phyloP scores from a whole-genome alignment of 2,888 invertebrate species.

The Tillus elongatus region DNA sequence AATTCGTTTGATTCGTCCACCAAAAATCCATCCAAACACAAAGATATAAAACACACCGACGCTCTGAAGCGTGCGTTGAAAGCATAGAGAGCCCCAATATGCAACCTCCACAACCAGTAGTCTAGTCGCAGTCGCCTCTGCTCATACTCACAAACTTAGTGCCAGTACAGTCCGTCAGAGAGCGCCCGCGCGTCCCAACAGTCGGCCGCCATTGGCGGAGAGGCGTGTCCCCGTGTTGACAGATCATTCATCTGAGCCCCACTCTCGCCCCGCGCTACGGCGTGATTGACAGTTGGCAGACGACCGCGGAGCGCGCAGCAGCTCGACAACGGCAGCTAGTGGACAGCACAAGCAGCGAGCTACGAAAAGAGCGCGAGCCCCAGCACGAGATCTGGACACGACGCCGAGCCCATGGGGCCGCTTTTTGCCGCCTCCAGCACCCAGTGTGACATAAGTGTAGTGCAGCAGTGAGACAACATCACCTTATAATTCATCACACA shows the following conservation, averaged over 20 bases:
- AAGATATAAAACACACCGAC: too few species aligned
- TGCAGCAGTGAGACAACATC: too few species aligned
- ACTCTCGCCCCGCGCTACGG: slow-evolving; percentile 46
- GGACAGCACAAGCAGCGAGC: slow-evolving; percentile 18
- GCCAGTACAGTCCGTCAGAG: too few species aligned
- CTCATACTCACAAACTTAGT: too few species aligned
- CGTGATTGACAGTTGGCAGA: slow-evolving; percentile 60
- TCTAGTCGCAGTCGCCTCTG: not conserved
- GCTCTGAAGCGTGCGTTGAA: too few species aligned
- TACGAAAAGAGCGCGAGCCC: slow-evolving; percentile 18
- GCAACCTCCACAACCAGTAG: not conserved
- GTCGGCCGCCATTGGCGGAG: slow-evolving; percentile 39
- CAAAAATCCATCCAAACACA: too few species aligned
- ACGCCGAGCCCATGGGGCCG: slow-evolving; percentile 13
- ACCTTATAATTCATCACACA: too few species aligned
- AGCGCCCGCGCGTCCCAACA: slow-evolving; percentile 46
- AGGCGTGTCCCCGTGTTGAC: slow-evolving; percentile 38
- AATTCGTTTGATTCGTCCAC: too few species aligned
- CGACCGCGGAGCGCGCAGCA: slow-evolving; percentile 57
- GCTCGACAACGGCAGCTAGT: slow-evolving; percentile 28
- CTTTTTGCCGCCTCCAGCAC: slow-evolving; percentile 18
- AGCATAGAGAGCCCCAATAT: too few species aligned
- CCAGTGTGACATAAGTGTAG: slow-evolving; percentile 1
- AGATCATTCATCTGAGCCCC: slow-evolving; percentile 47
- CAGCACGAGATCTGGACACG: slow-evolving; percentile 13